These are phyloP conservation scores for Nesogale talazaci DNA, from an alignment of 2,113 vertebrate species.

Conservation along the genomic window DNA sequence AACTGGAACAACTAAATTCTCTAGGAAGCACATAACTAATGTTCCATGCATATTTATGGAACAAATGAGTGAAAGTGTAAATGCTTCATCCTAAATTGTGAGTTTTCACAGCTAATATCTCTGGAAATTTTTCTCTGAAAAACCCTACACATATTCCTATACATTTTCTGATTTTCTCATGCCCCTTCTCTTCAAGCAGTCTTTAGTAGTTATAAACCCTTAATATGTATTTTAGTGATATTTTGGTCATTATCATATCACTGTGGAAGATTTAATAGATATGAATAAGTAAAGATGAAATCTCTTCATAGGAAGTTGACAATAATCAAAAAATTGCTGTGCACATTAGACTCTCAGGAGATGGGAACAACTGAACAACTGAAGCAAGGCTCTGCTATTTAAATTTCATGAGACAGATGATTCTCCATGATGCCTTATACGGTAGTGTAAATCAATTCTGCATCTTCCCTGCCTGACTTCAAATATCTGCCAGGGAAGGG, in stretches of 20 bases:
- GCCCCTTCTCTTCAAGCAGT: not conserved
- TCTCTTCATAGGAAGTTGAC: not conserved
- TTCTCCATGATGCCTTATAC: not conserved
- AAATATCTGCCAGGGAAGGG: not conserved
- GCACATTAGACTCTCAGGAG: not conserved
- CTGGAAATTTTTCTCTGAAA: not conserved
- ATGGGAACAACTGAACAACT: rapidly evolving
- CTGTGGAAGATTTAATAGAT: not conserved
- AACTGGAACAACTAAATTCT: not conserved
- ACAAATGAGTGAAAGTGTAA: not conserved
- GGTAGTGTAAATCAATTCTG: no score
- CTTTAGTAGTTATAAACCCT: not conserved
- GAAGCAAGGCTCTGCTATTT: not conserved
- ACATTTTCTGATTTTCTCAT: not conserved
- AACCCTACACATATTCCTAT: not conserved
- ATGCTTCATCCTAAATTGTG: not conserved
- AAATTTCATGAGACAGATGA: not conserved
- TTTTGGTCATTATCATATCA: not conserved
- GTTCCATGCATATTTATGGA: not conserved
- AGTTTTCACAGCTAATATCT: not conserved
- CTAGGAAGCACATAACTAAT: not conserved
- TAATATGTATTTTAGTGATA: not conserved
- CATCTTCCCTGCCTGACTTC: not conserved
- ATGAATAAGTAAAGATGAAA: not conserved
- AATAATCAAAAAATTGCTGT: not conserved